Evolutionary conservation across 1,140 invertebrate genomes (phyloP), one percentile per base, ranked within the genome.

Genomic region (Contarinia nasturtii): DNA sequence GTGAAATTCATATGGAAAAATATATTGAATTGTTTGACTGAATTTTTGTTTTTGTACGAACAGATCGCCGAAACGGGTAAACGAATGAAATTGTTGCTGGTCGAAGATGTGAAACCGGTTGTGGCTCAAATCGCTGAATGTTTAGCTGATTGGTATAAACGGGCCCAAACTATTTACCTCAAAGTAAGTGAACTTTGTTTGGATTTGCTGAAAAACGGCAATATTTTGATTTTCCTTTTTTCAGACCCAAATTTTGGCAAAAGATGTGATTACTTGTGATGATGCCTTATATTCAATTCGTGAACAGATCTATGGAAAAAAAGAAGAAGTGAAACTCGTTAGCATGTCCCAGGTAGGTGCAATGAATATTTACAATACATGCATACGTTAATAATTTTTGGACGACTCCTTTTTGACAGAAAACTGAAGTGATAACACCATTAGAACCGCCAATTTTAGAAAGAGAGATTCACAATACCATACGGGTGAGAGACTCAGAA

Each of bases 61-160:
- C 22, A 70, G 59, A 64, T 70, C 15, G 60, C 68, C 2, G 77
- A 82, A 58, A 84, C 80, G 12, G 76, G 77, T 10, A 74, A 75
- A 52, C 67, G 74, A 42, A 65, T 83, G 14, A 78, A 80, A 55
- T 61, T 67, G 2, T 56, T 85, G 27, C 58, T 83, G 10, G 69
- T 79, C 50, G 67, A 66, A 4, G 77, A 82, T 59, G 77, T 78
- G 40, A 67, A 70, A 52, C 73, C 76, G 1, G 69, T 74, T 1
- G 75, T 82, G 20, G 72, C 69, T 2, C 74, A 77, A 53, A 66
- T 80, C 37, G 77, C 79, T 2, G 82, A 86, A 53, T 75, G 72
- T 54, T 60, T 84, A 8, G 80, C 80, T 0, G 82, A 86, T 61
- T 86, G 82, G 82, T 86, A 83, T 57, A 86, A 84, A 66, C 75